These are phyloP conservation scores for Sardina pilchardus DNA, from an alignment of 2,113 vertebrate genomes.

Conservation along the genomic window DNA sequence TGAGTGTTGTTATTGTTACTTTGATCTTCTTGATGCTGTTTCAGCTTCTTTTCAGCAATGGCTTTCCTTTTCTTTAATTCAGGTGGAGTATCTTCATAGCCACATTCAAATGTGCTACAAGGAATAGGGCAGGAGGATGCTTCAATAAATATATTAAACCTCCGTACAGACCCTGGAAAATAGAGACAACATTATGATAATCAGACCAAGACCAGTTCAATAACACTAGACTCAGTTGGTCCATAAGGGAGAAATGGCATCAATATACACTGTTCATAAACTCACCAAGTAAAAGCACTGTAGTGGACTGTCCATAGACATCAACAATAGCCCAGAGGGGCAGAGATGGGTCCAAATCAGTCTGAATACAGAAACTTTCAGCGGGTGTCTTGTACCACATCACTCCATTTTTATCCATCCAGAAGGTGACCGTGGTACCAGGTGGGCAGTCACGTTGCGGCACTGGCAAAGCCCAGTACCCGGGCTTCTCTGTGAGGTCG, in stretches of 20 bases:
- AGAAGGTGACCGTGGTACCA: conserved; percentile 72
- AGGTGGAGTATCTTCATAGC: background rate
- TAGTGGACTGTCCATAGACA: conserved; percentile 77
- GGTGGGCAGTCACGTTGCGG: conserved; percentile 23
- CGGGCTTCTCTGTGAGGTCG: conserved; percentile 60
- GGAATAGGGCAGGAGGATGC: background rate
- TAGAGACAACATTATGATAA: background rate
- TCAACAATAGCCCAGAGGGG: conserved; percentile 84
- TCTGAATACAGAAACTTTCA: conserved; percentile 18
- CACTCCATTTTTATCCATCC: conserved; percentile 66
- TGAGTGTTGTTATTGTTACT: background rate
- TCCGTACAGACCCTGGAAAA: background rate
- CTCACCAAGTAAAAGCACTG: conserved; percentile 75
- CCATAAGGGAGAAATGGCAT: background rate
- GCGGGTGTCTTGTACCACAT: conserved; percentile 46
- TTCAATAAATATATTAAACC: background rate
- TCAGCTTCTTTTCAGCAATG: background rate
- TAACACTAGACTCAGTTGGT: background rate
- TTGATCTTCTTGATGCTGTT: background rate
- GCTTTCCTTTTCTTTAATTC: background rate
- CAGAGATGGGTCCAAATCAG: conserved; percentile 47
- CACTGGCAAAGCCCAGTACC: conserved; percentile 70
- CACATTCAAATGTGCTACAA: background rate
- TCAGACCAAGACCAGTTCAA: background rate
- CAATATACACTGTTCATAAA: background rate